A percentile compares a stretch with the other conserved stretches of the same genome.
phyloP scores from a whole-genome alignment of 2,113 vertebrate genomes.

The Pterocles orientalis region DNA sequence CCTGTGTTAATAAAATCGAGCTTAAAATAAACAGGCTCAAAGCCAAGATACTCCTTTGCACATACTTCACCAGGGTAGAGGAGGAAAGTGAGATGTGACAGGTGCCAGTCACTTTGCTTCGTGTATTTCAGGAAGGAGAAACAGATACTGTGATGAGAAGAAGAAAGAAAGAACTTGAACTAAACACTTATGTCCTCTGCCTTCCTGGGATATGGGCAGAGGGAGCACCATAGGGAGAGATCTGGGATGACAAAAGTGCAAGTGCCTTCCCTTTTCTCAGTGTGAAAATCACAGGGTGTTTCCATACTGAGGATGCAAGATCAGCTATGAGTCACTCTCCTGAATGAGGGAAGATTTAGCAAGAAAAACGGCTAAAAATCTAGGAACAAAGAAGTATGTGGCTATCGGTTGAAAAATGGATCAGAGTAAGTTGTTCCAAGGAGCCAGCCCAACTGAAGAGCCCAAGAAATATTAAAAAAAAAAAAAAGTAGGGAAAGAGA shows the following conservation, averaged over 20 bases:
- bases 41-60: constrained; percentile 40
- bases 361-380: not conserved
- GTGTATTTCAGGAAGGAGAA: not conserved
- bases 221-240: not conserved
- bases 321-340: not conserved
- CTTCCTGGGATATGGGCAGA: not conserved
- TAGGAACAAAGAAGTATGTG: not conserved
- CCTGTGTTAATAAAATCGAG: not conserved
- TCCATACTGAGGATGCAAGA: not conserved
- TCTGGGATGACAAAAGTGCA: not conserved
- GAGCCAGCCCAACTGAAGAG: not conserved
- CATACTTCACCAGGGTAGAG: not conserved
- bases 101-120: constrained; percentile 14
- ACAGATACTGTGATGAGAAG: not conserved
- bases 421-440: not conserved
- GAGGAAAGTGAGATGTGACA: not conserved
- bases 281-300: not conserved
- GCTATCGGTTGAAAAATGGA: not conserved
- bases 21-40: constrained; percentile 27
- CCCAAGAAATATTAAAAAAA: not conserved
- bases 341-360: not conserved
- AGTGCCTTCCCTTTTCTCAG: not conserved
- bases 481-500: not conserved
- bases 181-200: not conserved
- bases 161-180: not conserved